phyloP scores from a whole-genome alignment of 2,888 invertebrate species.

The Oligia latruncula region DNA sequence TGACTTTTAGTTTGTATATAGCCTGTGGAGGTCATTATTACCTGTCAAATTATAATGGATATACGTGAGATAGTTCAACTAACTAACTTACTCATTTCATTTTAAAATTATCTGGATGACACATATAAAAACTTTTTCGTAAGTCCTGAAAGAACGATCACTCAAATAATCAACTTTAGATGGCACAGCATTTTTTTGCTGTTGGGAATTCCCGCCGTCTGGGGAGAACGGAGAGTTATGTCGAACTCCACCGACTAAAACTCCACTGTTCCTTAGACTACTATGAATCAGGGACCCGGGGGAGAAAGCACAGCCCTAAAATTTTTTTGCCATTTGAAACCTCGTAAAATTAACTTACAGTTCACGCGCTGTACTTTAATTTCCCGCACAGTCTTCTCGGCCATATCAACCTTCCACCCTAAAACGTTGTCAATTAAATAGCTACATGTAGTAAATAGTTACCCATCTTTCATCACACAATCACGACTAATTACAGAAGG shows the following conservation, averaged over 20 bases:
- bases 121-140: too few relatives aligned
- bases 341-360: background rate
- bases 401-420: background rate
- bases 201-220: background rate
- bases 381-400: conserved; percentile 16
- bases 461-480: conserved; percentile 19
- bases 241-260: too few relatives aligned
- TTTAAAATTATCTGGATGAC: background rate
- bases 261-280: background rate
- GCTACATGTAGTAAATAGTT: conserved; percentile 31
- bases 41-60: background rate
- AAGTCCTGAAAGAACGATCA: background rate
- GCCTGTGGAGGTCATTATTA: background rate
- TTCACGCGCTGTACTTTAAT: background rate
- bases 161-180: background rate
- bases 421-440: conserved; percentile 29
- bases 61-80: background rate
- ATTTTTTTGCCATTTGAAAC: background rate
- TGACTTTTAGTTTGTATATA: background rate
- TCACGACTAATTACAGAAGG: conserved; percentile 38
- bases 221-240: background rate
- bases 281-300: too few relatives aligned
- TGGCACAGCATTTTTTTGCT: background rate
- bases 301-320: too few relatives aligned
- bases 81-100: background rate